Evolutionary conservation across 2,797 vertebrate species (phyloP).

Genomic region (Scarus forsteni): DNA sequence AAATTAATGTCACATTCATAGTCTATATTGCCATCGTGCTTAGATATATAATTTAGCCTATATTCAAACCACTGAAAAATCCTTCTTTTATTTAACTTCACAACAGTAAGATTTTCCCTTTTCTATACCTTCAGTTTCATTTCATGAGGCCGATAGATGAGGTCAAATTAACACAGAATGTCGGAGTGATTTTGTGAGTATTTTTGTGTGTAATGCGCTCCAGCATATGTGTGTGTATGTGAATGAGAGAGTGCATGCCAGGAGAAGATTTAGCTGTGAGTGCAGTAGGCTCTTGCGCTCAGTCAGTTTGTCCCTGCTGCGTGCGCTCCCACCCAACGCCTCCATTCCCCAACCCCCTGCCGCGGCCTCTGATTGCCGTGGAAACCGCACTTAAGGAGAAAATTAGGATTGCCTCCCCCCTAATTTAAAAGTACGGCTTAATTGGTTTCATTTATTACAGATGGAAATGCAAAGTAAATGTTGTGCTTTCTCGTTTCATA

Average conservation of each 20-base stretch:
- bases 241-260: slow-evolving; percentile 59
- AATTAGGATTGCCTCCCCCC: slow-evolving; percentile 84
- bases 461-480: slow-evolving; percentile 77
- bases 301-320: slow-evolving; percentile 77
- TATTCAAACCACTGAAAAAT: slow-evolving; percentile 31
- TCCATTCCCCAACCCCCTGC: slow-evolving; percentile 78
- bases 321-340: slow-evolving; percentile 80
- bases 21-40: no score
- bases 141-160: slow-evolving; percentile 28
- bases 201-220: slow-evolving; percentile 12
- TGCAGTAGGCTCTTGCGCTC: slow-evolving; percentile 74
- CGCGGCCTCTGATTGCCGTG: slow-evolving; percentile 84
- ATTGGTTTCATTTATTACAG: slow-evolving; percentile 84
- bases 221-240: slow-evolving; percentile 43
- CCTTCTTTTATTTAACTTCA: slow-evolving; percentile 25
- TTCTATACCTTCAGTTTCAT: slow-evolving; percentile 30
- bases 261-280: slow-evolving; percentile 68
- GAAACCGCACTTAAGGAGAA: slow-evolving; percentile 85
- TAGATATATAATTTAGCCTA: no score
- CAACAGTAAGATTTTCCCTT: slow-evolving; percentile 24
- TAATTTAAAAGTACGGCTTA: slow-evolving; percentile 83
- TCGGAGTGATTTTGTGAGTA: slow-evolving; percentile 30
- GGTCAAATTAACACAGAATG: slow-evolving; percentile 40
- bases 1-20: no score
- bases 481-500: slow-evolving; percentile 67